Percentiles rank a stretch among this genome's conserved stretches.
Conservation (phyloP, 2,888 invertebrate genomes). For the Sinopyrophorus schimmeli region DNA sequence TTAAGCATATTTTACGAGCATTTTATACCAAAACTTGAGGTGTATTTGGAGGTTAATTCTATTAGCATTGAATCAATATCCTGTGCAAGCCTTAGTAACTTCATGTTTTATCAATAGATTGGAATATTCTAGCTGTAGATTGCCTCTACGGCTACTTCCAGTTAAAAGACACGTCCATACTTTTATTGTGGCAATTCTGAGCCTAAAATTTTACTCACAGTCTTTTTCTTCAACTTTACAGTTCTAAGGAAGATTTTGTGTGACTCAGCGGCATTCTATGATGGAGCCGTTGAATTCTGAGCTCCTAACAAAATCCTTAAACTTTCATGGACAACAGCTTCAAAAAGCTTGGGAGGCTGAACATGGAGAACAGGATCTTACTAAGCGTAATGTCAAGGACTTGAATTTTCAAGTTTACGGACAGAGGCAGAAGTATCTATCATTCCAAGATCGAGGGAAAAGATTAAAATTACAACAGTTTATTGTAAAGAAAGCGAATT, state of each 20-base stretch:
- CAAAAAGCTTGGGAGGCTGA: slow-evolving; percentile 89
- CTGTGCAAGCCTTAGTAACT: too few relatives aligned
- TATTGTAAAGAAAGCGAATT: slow-evolving; percentile 80
- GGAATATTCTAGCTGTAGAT: too few relatives aligned
- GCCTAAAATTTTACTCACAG: neutral
- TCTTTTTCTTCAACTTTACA: slow-evolving; percentile 14
- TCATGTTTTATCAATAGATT: too few relatives aligned
- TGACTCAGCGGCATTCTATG: slow-evolving; percentile 25
- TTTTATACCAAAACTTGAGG: neutral
- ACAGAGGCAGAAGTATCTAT: slow-evolving; percentile 77
- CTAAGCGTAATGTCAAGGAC: slow-evolving; percentile 63
- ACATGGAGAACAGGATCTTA: slow-evolving; percentile 75
- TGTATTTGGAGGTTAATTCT: too few relatives aligned
- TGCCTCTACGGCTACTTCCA: too few relatives aligned
- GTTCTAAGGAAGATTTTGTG: slow-evolving; percentile 1
- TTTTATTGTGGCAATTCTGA: neutral
- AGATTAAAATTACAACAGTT: slow-evolving; percentile 84
- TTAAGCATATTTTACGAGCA: too few relatives aligned
- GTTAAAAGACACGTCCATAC: too few relatives aligned
- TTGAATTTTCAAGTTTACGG: slow-evolving; percentile 76
- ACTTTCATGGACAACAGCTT: slow-evolving; percentile 85
- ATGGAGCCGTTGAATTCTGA: slow-evolving; percentile 61
- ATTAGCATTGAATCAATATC: too few relatives aligned
- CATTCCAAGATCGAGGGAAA: slow-evolving; percentile 83
- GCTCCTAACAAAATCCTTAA: slow-evolving; percentile 71